These are phyloP conservation scores for Melanotaenia nigrans DNA, from an alignment of 2,797 vertebrate genomes.

Conservation along the genomic window DNA sequence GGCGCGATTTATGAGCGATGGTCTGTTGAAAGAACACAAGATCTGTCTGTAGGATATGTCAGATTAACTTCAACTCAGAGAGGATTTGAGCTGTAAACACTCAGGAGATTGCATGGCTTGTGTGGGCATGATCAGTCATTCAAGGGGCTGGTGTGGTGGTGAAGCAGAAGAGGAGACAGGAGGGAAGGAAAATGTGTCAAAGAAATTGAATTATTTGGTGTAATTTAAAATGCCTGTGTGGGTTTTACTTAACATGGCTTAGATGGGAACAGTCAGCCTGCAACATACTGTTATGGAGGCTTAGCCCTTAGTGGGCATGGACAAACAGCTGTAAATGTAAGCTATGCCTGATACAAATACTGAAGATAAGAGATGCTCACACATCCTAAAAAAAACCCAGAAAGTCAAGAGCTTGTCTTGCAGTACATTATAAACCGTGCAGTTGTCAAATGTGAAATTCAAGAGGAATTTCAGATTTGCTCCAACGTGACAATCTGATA, in stretches of 20 bases:
- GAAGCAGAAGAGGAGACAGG: slow-evolving; percentile 38
- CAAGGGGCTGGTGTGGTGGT: slow-evolving; percentile 45
- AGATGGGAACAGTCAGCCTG: slow-evolving; percentile 33
- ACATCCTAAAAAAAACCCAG: slow-evolving; percentile 9
- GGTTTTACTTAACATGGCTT: slow-evolving; percentile 65
- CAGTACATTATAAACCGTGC: slow-evolving; percentile 34
- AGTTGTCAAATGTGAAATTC: slow-evolving; percentile 49
- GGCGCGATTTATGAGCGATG: slow-evolving; percentile 70
- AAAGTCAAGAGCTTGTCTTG: slow-evolving; percentile 6
- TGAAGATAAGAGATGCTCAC: slow-evolving; percentile 58
- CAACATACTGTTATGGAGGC: slow-evolving; percentile 69
- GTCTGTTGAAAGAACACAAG: slow-evolving; percentile 77
- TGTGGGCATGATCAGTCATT: slow-evolving; percentile 79
- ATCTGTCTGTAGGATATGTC: slow-evolving; percentile 78
- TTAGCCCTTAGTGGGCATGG: slow-evolving; percentile 72
- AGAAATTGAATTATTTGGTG: slow-evolving; percentile 72
- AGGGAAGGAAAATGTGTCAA: slow-evolving; percentile 55
- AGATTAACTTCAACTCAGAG: slow-evolving; percentile 80
- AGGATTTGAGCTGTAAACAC: slow-evolving; percentile 78
- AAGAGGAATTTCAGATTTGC: slow-evolving; percentile 32
- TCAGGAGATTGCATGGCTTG: slow-evolving; percentile 71
- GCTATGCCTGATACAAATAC: slow-evolving; percentile 33
- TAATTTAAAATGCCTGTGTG: slow-evolving; percentile 72
- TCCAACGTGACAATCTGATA: slow-evolving; percentile 37
- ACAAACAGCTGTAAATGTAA: slow-evolving; percentile 72